A percentile compares a stretch with the other conserved stretches of the same genome.
Conservation (phyloP, 64 coral and sea anemone species). For the Pocillopora damicornis region DNA sequence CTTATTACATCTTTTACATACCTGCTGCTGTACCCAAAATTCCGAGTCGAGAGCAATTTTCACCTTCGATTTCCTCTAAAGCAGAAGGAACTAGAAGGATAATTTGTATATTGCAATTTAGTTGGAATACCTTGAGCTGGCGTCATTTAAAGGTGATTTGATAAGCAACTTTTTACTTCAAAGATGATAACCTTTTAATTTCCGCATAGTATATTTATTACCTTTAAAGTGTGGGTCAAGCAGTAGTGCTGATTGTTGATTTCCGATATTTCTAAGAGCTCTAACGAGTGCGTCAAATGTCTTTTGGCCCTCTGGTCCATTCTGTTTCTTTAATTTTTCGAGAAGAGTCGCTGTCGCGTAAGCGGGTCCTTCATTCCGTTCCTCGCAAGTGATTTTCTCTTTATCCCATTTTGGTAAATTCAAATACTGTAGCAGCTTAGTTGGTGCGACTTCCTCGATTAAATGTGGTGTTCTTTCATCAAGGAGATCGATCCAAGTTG, state of each 20-base stretch:
- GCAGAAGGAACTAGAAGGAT: not conserved
- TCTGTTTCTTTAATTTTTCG: slow-evolving; percentile 37
- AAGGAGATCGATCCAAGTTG: slow-evolving; percentile 41
- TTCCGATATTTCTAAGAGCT: slow-evolving; percentile 63
- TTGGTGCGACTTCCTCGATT: slow-evolving; percentile 53
- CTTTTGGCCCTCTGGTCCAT: slow-evolving; percentile 18
- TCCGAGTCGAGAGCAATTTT: slow-evolving; percentile 17
- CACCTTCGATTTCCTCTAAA: not conserved
- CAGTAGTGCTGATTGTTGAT: slow-evolving; percentile 65
- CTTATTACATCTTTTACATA: not conserved
- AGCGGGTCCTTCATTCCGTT: slow-evolving; percentile 7
- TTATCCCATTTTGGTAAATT: slow-evolving; percentile 30
- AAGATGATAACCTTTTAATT: no score
- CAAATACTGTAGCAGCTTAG: slow-evolving; percentile 43
- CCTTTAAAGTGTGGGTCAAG: slow-evolving; percentile 82
- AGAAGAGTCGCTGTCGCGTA: slow-evolving; percentile 54
- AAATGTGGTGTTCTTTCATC: slow-evolving; percentile 28
- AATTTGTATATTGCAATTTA: not conserved
- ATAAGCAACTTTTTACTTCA: no score
- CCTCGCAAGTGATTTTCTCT: slow-evolving; percentile 62
- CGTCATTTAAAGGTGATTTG: no score
- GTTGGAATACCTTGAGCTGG: no score
- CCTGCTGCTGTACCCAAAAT: slow-evolving; percentile 36
- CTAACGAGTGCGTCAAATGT: slow-evolving; percentile 63
- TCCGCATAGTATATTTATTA: not conserved